These are phyloP conservation scores for Drosophila prosaltans DNA, from an alignment of 1,140 invertebrate genomes.

Conservation along the genomic window DNA sequence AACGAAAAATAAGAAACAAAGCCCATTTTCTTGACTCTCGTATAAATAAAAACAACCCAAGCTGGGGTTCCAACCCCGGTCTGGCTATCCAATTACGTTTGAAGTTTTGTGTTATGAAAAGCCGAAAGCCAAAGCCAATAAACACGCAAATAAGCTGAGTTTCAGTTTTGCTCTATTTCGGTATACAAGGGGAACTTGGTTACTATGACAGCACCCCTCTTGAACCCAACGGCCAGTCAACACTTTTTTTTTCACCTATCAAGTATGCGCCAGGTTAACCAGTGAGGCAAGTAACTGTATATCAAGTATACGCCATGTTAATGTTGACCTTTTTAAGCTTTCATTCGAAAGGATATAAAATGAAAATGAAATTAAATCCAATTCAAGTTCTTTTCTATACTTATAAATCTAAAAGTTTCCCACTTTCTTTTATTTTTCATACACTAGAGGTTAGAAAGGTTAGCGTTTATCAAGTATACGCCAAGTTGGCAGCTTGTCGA, in stretches of 20 bases:
- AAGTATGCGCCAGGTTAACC: constrained; percentile 44
- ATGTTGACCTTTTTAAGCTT: background rate
- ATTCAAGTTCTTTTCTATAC: background rate
- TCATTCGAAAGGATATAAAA: background rate
- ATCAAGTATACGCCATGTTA: constrained; percentile 38
- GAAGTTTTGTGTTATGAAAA: constrained; percentile 61
- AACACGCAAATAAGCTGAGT: constrained; percentile 74
- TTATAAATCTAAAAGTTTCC: background rate
- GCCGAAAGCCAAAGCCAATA: constrained; percentile 60
- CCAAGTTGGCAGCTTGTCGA: background rate
- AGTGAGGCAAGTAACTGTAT: constrained; percentile 19
- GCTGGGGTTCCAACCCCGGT: constrained; percentile 21
- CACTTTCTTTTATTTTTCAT: background rate
- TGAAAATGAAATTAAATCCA: constrained; percentile 2
- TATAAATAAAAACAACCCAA: constrained; percentile 39
- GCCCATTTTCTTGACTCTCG: constrained; percentile 22
- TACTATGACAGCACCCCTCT: constrained; percentile 25
- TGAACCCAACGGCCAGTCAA: background rate
- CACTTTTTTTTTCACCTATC: constrained; percentile 12
- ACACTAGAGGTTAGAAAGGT: background rate
- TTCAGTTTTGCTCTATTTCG: constrained; percentile 35
- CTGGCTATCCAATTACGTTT: constrained; percentile 74
- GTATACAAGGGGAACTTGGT: constrained; percentile 9
- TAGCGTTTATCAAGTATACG: background rate
- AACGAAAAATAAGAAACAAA: constrained; percentile 13